phyloP scores from a whole-genome alignment of 2,113 vertebrate species.

The Marmota flaviventris region DNA sequence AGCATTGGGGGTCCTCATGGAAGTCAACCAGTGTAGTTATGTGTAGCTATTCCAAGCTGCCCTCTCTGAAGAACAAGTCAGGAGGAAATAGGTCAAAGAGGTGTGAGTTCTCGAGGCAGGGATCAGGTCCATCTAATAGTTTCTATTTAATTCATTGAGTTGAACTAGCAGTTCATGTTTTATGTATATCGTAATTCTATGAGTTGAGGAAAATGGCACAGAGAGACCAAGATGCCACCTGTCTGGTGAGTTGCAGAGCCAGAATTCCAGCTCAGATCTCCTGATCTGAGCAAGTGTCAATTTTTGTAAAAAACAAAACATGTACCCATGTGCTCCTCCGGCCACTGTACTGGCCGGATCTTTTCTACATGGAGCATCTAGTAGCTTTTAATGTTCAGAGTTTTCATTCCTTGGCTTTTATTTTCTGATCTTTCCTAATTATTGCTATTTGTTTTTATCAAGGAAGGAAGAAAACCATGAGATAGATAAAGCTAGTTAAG shows the following conservation, averaged over 20 bases:
- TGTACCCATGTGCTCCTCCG: not conserved
- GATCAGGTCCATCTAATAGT: not conserved
- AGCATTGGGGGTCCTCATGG: not conserved
- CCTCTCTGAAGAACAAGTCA: not conserved
- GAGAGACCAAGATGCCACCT: not conserved
- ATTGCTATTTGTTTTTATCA: not conserved
- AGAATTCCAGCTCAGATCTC: not conserved
- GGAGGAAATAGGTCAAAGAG: not conserved
- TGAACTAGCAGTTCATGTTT: not conserved
- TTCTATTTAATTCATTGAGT: not conserved
- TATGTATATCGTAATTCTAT: not conserved
- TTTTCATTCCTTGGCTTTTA: not conserved
- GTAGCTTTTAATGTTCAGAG: not conserved
- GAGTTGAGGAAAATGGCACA: not conserved
- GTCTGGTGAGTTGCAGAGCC: not conserved
- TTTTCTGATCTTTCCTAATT: not conserved
- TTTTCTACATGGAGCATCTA: not conserved
- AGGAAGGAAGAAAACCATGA: not conserved
- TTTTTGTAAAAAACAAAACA: too few relatives aligned
- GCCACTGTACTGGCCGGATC: not conserved
- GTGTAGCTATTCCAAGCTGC: not conserved
- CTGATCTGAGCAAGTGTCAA: not conserved
- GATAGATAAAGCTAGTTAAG: not conserved
- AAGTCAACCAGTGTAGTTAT: not conserved
- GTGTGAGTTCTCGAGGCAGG: not conserved